A percentile compares a stretch with the other conserved stretches of the same genome.
These are phyloP conservation scores for Muschampia plurimacula DNA, from an alignment of 2,888 invertebrate species.

Conservation along the genomic window DNA sequence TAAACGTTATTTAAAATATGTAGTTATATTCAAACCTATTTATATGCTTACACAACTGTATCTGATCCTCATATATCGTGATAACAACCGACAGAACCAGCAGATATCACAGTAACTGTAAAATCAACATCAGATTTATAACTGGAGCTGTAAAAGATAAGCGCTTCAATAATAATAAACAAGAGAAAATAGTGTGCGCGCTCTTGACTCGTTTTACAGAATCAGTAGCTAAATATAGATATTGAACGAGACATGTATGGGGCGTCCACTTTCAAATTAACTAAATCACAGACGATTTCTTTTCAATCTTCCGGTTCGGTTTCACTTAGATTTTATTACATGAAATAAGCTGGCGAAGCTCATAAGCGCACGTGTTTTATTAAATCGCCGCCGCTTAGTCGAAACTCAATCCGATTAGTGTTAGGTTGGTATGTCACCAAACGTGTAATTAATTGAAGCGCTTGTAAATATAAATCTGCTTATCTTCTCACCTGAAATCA, in stretches of 20 bases:
- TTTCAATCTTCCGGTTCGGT: constrained; percentile 73
- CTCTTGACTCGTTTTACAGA: constrained; percentile 36
- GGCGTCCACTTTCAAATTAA: constrained; percentile 56
- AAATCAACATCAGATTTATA: constrained; percentile 33
- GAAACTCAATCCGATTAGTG: neutral
- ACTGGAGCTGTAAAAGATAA: constrained; percentile 34
- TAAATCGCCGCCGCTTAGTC: neutral
- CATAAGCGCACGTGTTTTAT: constrained; percentile 26
- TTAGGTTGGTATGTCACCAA: neutral
- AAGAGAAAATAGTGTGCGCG: constrained; percentile 34
- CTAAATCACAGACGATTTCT: constrained; percentile 70
- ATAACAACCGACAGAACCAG: constrained; percentile 17
- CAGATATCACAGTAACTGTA: constrained; percentile 36
- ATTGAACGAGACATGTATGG: constrained; percentile 47
- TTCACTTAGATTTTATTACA: constrained; percentile 63
- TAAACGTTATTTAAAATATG: neutral
- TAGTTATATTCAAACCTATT: neutral
- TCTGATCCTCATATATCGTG: constrained; percentile 27
- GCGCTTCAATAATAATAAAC: constrained; percentile 39
- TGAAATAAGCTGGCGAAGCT: constrained; percentile 55
- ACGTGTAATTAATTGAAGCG: constrained; percentile 1
- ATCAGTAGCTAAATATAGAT: constrained; percentile 39
- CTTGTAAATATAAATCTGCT: constrained; percentile 3
- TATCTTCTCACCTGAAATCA: neutral
- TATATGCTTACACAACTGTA: constrained; percentile 13